Evolutionary conservation across 2,888 invertebrate genomes (phyloP).

Genomic region (Strigamia maritima): DNA sequence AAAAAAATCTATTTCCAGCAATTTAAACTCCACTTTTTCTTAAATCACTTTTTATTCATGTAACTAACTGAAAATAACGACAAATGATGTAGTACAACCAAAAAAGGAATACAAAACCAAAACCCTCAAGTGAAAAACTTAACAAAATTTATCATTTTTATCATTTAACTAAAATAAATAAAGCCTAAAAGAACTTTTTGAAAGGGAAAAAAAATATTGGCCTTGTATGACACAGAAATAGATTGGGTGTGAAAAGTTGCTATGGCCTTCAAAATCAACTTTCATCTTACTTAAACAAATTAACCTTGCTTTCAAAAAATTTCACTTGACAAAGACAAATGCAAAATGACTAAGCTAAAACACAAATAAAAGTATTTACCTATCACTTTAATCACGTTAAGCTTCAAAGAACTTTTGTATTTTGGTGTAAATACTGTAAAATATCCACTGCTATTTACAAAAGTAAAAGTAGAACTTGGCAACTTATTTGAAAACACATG

Average conservation of each 20-base stretch:
- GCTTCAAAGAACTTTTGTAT: neutral
- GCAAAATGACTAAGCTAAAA: constrained; percentile 1
- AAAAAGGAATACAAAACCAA: neutral
- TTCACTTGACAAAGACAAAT: neutral
- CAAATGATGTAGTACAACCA: neutral
- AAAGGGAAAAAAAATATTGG: neutral
- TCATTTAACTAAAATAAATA: neutral
- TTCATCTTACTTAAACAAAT: constrained; percentile 23
- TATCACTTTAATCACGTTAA: neutral
- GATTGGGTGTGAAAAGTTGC: constrained; percentile 29
- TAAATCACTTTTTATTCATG: neutral
- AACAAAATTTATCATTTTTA: neutral
- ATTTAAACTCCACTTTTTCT: neutral
- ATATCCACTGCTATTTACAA: neutral
- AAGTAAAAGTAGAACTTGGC: neutral
- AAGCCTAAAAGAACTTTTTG: neutral
- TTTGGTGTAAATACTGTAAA: neutral
- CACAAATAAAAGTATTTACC: neutral
- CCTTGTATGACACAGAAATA: constrained; percentile 24
- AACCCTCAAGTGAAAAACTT: neutral
- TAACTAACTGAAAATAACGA: neutral
- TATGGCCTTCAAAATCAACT: constrained; percentile 27
- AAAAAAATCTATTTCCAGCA: neutral
- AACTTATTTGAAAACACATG: neutral
- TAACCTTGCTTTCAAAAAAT: neutral